These are phyloP conservation scores for Centropus unirufus DNA, from an alignment of 2,113 vertebrate species.

Conservation along the genomic window DNA sequence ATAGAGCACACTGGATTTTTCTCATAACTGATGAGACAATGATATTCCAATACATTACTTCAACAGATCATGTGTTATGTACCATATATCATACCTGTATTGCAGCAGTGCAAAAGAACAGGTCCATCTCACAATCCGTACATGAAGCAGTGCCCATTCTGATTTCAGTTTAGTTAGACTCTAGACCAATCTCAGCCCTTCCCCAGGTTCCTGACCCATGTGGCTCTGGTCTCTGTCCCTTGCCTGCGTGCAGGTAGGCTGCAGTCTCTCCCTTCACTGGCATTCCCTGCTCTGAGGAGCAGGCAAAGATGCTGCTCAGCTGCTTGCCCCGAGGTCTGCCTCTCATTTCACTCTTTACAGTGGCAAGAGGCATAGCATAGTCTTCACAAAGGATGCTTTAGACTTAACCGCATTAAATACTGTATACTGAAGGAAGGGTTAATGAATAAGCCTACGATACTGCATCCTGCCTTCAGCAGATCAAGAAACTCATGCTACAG, in stretches of 20 bases:
- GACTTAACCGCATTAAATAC: neutral
- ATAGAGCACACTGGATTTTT: neutral
- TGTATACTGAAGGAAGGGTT: neutral
- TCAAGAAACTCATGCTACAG: neutral
- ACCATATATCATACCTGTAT: neutral
- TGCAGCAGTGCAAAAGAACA: neutral
- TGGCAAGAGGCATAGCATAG: neutral
- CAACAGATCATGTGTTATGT: neutral
- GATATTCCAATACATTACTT: neutral
- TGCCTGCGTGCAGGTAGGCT: accelerated
- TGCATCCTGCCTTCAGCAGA: neutral
- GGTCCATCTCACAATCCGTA: neutral
- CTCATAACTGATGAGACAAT: neutral
- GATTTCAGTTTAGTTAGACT: neutral
- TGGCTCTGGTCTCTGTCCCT: neutral
- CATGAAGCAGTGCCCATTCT: neutral
- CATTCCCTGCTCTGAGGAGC: neutral
- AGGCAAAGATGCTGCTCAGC: neutral
- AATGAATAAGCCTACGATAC: neutral
- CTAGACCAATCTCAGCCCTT: neutral
- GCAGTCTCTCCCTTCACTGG: neutral
- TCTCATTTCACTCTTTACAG: neutral
- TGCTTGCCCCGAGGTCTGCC: neutral
- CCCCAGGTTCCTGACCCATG: accelerated
- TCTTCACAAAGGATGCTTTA: neutral